Percentiles rank a stretch among this genome's conserved stretches.
Evolutionary conservation across 1,140 invertebrate genomes (phyloP).

Genomic region (Achatina immaculata): DNA sequence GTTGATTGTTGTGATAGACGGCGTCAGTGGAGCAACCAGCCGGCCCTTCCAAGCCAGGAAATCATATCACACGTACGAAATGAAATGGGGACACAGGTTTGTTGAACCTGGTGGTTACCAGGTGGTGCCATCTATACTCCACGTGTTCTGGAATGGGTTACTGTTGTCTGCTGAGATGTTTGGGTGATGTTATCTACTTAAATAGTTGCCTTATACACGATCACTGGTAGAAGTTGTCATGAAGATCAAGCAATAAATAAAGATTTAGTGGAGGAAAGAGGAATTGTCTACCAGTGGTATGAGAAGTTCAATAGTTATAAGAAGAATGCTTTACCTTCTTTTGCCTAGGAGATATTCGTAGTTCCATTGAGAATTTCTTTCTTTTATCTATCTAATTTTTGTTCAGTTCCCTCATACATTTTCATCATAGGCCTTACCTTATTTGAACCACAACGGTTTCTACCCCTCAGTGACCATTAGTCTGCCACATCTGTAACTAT

Average conservation of each 20-base stretch:
- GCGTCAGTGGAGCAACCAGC: slow-evolving; percentile 72
- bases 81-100: slow-evolving; percentile 71
- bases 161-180: not conserved
- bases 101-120: slow-evolving; percentile 73
- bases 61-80: slow-evolving; percentile 72
- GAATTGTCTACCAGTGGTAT: too few relatives aligned
- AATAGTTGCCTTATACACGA: not conserved
- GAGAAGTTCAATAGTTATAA: too few relatives aligned
- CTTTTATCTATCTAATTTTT: too few relatives aligned
- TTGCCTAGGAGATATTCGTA: too few relatives aligned
- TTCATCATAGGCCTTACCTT: not conserved
- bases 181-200: not conserved
- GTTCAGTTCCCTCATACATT: too few relatives aligned
- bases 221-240: not conserved
- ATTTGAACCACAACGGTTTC: too few relatives aligned
- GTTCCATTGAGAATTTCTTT: too few relatives aligned
- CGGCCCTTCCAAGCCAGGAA: slow-evolving; percentile 68
- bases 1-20: slow-evolving; percentile 94
- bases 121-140: not conserved
- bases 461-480: too few relatives aligned
- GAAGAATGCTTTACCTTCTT: too few relatives aligned
- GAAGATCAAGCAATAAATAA: not conserved
- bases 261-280: not conserved
- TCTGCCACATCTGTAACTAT: too few relatives aligned
- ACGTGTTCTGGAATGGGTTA: not conserved